Percentiles rank a stretch among this genome's conserved stretches.
Conservation (phyloP, 2,113 vertebrate species). For the Taurulus bubalis region DNA sequence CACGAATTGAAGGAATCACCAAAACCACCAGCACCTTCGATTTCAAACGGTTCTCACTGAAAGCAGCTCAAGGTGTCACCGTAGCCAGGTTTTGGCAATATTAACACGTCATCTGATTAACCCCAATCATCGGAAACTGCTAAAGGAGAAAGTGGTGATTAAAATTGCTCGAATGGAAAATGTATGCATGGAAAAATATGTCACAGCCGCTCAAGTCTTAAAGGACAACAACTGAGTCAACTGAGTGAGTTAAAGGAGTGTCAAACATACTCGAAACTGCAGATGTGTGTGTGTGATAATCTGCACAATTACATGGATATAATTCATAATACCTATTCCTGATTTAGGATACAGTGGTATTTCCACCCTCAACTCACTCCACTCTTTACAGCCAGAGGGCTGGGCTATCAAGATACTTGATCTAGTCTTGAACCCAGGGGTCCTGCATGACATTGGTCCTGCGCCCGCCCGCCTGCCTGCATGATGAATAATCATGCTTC, state of each 20-base stretch:
- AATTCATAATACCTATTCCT: constrained; percentile 52
- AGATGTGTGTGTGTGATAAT: constrained; percentile 5
- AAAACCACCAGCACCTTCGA: neutral
- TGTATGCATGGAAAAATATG: constrained; percentile 21
- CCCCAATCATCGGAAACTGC: constrained; percentile 35
- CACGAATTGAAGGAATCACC: constrained; percentile 25
- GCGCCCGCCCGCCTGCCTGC: constrained; percentile 14
- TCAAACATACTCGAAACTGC: neutral
- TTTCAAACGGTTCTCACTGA: constrained; percentile 1
- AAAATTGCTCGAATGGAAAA: constrained; percentile 51
- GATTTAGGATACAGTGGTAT: constrained; percentile 32
- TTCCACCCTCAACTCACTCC: neutral
- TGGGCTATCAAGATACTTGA: neutral
- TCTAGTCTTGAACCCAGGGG: constrained; percentile 16
- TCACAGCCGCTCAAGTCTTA: constrained; percentile 22
- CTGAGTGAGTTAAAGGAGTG: neutral
- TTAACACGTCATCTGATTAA: constrained; percentile 46
- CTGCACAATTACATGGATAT: constrained; percentile 38
- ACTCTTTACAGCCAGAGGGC: constrained; percentile 20
- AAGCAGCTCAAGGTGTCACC: constrained; percentile 8
- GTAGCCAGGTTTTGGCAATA: neutral
- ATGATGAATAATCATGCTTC: constrained; percentile 57
- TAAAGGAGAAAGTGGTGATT: constrained; percentile 42
- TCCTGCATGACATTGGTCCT: constrained; percentile 25
- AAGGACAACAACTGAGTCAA: neutral